phyloP scores from a whole-genome alignment of 2,113 vertebrate species.

The Pleuronectes platessa region DNA sequence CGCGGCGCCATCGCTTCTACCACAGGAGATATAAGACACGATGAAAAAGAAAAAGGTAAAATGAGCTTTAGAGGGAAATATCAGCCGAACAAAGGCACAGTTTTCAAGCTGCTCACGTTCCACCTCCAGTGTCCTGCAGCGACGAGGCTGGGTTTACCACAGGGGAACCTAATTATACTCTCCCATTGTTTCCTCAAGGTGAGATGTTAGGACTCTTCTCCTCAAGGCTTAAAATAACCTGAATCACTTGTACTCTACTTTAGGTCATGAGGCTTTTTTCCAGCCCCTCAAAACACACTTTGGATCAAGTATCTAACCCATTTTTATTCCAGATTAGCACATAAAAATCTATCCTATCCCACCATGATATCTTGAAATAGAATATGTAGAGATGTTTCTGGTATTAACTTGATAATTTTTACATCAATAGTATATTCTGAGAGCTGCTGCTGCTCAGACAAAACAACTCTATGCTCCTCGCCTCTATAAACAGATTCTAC shows the following conservation, averaged over 20 bases:
- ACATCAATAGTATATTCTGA: too few relatives aligned
- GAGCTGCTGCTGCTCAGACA: too few relatives aligned
- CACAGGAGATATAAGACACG: constrained; percentile 37
- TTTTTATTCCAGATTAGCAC: not conserved
- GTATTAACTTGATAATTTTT: too few relatives aligned
- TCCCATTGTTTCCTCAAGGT: constrained; percentile 17
- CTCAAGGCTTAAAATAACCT: not conserved
- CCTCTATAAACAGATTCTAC: too few relatives aligned
- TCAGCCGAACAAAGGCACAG: not conserved
- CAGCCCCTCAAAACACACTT: not conserved
- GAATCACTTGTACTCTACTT: not conserved
- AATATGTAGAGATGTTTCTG: too few relatives aligned
- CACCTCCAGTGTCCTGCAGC: constrained; percentile 3
- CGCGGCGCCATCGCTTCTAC: constrained; percentile 45
- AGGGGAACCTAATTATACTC: constrained; percentile 19
- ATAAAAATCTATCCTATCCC: not conserved
- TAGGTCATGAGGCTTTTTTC: not conserved
- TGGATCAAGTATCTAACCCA: not conserved
- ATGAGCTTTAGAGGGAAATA: not conserved
- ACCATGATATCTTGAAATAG: not conserved
- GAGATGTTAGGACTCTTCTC: constrained; percentile 9
- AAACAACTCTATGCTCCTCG: too few relatives aligned
- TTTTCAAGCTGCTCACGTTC: constrained; percentile 6
- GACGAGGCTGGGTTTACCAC: not conserved
- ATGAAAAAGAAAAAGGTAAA: constrained; percentile 16